These are phyloP conservation scores for Sinelater perroti DNA, from an alignment of 2,888 invertebrate genomes.

Conservation along the genomic window DNA sequence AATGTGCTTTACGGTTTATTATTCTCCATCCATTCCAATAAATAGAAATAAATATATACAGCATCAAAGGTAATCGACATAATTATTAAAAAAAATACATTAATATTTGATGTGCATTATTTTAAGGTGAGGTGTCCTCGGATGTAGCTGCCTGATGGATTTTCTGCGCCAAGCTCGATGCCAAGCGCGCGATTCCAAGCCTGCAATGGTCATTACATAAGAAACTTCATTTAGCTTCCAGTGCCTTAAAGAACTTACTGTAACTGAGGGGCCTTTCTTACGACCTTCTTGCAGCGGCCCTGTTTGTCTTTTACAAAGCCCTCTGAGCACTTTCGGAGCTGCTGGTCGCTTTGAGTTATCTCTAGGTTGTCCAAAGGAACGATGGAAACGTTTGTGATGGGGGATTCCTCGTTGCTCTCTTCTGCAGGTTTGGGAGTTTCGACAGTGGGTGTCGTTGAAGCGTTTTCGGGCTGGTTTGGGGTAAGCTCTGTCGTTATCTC, in stretches of 20 bases:
- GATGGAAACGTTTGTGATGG: constrained; percentile 39
- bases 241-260: constrained; percentile 37
- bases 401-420: constrained; percentile 10
- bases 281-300: constrained; percentile 57
- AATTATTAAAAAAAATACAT: not conserved
- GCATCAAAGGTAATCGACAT: constrained; percentile 4
- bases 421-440: not conserved
- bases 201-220: constrained; percentile 45
- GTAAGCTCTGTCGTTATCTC: no score
- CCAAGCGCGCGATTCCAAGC: constrained; percentile 53
- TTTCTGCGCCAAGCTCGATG: constrained; percentile 52
- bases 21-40: no score
- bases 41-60: constrained; percentile 9
- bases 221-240: not conserved
- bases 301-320: constrained; percentile 57
- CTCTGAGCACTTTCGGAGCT: constrained; percentile 49
- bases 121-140: not conserved
- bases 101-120: not conserved
- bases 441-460: no score
- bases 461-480: no score
- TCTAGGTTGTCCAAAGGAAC: constrained; percentile 34
- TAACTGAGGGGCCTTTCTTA: constrained; percentile 46
- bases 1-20: no score
- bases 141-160: constrained; percentile 41
- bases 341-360: constrained; percentile 14